Evolutionary conservation across 2,888 invertebrate species (phyloP).

Genomic region (Oligia latruncula): DNA sequence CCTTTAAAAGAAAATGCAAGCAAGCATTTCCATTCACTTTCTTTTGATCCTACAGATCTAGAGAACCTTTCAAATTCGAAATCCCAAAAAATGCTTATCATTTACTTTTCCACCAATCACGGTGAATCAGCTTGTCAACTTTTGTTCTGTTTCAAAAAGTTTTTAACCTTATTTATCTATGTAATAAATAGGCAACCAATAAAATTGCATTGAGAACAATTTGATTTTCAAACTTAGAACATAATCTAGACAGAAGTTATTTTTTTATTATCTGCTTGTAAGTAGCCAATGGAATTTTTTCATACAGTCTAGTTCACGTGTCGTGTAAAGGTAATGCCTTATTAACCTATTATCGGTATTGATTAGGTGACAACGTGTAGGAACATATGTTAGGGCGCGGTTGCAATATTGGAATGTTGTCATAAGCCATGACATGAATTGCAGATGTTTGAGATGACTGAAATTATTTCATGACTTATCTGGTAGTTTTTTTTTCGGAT

Average conservation of each 20-base stretch:
- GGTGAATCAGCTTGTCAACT: neutral
- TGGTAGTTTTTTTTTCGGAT: neutral
- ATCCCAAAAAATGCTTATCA: slow-evolving; percentile 17
- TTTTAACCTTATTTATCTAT: neutral
- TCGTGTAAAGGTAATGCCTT: slow-evolving; percentile 50
- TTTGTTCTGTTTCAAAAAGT: neutral
- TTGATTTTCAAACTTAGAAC: neutral
- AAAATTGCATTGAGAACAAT: neutral
- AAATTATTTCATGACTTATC: neutral
- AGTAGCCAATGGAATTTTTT: slow-evolving; percentile 14
- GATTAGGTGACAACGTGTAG: slow-evolving; percentile 49
- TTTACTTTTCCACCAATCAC: slow-evolving; percentile 12
- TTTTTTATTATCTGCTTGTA: slow-evolving; percentile 6
- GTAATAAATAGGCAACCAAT: neutral
- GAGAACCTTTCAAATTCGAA: neutral
- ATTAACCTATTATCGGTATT: slow-evolving; percentile 56
- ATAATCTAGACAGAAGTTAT: neutral
- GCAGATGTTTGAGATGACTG: slow-evolving; percentile 2
- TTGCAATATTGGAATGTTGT: slow-evolving; percentile 30
- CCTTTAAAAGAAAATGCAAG: slow-evolving; percentile 14
- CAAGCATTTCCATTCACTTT: slow-evolving; percentile 15
- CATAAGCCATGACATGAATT: slow-evolving; percentile 1
- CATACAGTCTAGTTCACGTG: slow-evolving; percentile 44
- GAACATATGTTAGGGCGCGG: slow-evolving; percentile 37
- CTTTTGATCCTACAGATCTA: slow-evolving; percentile 28